Evolutionary conservation across 1,140 invertebrate species (phyloP).

Genomic region (Oreohelix idahoensis): DNA sequence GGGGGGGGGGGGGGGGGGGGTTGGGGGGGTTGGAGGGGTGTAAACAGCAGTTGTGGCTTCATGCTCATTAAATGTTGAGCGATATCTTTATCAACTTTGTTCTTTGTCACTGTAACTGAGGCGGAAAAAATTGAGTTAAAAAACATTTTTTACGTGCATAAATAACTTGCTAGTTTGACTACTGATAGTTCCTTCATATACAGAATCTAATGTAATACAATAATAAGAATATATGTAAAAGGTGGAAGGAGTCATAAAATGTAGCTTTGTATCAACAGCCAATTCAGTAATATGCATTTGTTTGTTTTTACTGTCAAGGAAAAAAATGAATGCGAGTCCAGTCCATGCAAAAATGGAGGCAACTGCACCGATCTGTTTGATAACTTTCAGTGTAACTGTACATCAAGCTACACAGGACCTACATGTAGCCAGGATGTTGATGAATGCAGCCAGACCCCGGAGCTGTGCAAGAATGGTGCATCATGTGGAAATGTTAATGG

Average conservation of each 20-base stretch:
- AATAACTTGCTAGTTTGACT: no score
- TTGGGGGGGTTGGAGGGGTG: no score
- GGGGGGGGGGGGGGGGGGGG: no score
- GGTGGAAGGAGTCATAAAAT: background rate
- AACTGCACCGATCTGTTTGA: constrained; percentile 76
- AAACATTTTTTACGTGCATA: no score
- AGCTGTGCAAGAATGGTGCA: constrained; percentile 76
- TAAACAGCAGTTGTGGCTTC: no score
- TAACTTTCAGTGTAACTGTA: constrained; percentile 91
- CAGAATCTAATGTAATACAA: background rate
- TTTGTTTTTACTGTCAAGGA: constrained; percentile 39
- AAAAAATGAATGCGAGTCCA: constrained; percentile 57
- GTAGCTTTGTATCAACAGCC: background rate
- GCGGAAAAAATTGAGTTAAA: no score
- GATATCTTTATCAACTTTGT: no score
- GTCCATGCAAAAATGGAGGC: constrained; percentile 63
- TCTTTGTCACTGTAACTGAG: no score
- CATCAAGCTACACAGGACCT: constrained; percentile 69
- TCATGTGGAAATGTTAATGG: constrained; percentile 88
- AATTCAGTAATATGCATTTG: no score
- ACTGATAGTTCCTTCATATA: no score
- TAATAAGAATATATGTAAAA: background rate
- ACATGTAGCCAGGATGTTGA: constrained; percentile 41
- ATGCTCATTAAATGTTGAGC: no score
- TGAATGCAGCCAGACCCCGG: background rate